Evolutionary conservation across 2,888 invertebrate genomes (phyloP).

Genomic region (Habroteleia sp.): DNA sequence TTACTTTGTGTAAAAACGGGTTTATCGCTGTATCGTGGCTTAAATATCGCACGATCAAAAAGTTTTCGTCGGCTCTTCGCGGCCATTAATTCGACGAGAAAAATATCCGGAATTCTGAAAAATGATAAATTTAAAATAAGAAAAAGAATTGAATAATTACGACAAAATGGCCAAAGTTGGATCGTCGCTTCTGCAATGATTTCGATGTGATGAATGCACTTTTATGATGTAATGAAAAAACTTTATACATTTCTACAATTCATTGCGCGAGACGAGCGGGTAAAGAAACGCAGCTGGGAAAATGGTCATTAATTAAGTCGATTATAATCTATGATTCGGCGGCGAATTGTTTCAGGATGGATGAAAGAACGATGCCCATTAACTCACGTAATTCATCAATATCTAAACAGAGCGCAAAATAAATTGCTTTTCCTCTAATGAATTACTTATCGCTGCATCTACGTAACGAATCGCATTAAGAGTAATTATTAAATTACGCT

Average conservation of each 20-base stretch:
- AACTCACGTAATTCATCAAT: conserved; percentile 23
- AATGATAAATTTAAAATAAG: not conserved
- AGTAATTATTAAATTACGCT: conserved; percentile 2
- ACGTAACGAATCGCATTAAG: not conserved
- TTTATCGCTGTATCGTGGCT: no score
- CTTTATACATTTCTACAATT: conserved; percentile 38
- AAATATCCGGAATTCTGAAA: not conserved
- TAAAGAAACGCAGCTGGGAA: conserved; percentile 20
- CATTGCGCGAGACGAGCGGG: conserved; percentile 19
- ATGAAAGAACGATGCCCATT: conserved; percentile 5
- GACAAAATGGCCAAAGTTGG: conserved; percentile 29
- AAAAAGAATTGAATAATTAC: conserved; percentile 10
- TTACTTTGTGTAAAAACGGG: no score
- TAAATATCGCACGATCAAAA: not conserved
- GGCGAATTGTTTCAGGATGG: no score
- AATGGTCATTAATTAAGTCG: conserved; percentile 39
- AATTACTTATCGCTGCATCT: conserved; percentile 10
- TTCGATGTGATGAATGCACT: conserved; percentile 29
- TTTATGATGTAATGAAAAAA: conserved; percentile 42
- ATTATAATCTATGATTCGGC: conserved; percentile 23
- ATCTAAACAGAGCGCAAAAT: conserved; percentile 17
- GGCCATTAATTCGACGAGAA: not conserved
- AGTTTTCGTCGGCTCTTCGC: not conserved
- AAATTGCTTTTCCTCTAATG: conserved; percentile 17
- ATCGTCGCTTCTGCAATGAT: conserved; percentile 16